Evolutionary conservation across 2,888 invertebrate genomes (phyloP), one percentile per base, ranked within the genome.

Genomic region (Cistogaster globosa): DNA sequence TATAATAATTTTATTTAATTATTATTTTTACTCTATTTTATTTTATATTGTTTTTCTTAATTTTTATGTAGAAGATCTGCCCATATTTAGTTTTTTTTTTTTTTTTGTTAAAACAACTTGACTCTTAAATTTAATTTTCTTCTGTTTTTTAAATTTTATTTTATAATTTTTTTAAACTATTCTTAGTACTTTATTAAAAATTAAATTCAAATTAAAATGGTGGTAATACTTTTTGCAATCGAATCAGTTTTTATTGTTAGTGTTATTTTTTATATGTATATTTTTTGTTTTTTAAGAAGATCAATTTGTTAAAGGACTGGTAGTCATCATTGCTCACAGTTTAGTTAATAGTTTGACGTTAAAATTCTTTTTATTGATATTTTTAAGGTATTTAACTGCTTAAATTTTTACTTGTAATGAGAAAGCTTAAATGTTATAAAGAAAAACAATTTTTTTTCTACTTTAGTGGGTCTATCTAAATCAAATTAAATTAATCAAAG

Each of bases 111-210:
- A 42, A 26, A 9, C 42, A 18, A 48, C 22, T 72, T 71, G 74
- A 16, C 42, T 26, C 67, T 68, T 38, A 45, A 14, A 12, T 51
- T 76, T 63, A 67, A 58, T 83, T 55, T 78, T 42, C 14, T 51
- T 48, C 79, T 69, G 71, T 74, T 65, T 58, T 74, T 63, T 75
- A 32, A 58, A 11, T 71, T 20, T 14, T 58, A 45, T 71, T 80
- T 67, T 67, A 14, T 53, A 74, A 45, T 26, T 65, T 42, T 42
- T 42, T 42, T 42, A 12, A 42, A 12, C 12, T 12, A 12, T 12
- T 6, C 6, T 32, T 32, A 32, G 6, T 2, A 32, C 32, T 32
- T 32, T 32, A 32, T 7, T 42, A 12, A 42, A 42, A 42, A 42
- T 12, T 42, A 32, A 32, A 42, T 12, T 42, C 2, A 32, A 32